Conservation (phyloP, 2,888 invertebrate genomes). For the Leistus spinibarbis region DNA sequence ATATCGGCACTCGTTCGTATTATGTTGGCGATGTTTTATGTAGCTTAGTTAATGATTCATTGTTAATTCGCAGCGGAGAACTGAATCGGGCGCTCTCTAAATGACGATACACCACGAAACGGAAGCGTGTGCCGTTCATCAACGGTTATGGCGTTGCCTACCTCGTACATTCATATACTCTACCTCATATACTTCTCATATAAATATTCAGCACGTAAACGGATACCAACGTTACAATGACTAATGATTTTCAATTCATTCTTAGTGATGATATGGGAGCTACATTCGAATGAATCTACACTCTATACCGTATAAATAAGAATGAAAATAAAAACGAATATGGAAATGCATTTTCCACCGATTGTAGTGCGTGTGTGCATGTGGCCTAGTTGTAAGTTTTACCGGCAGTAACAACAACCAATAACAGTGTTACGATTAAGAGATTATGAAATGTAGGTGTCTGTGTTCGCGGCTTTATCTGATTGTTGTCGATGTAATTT, state of each 20-base stretch:
- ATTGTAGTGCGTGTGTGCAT: constrained; percentile 25
- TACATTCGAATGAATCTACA: constrained; percentile 13
- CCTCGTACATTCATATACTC: constrained; percentile 7
- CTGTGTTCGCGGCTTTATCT: constrained; percentile 38
- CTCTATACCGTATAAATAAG: too few relatives aligned
- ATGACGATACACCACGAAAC: constrained; percentile 18
- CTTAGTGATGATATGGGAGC: background rate
- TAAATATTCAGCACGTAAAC: constrained; percentile 30
- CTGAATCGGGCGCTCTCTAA: background rate
- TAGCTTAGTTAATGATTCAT: constrained; percentile 46
- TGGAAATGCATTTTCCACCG: too few relatives aligned
- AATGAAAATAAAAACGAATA: too few relatives aligned
- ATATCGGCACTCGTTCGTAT: background rate
- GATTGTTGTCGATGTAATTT: constrained; percentile 42
- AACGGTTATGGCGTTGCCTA: constrained; percentile 13
- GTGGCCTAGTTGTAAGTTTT: constrained; percentile 19
- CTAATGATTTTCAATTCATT: constrained; percentile 12
- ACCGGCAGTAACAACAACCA: constrained; percentile 13
- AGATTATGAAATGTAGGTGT: constrained; percentile 38
- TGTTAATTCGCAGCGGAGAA: constrained; percentile 42
- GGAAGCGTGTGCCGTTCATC: constrained; percentile 21
- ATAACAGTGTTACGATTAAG: constrained; percentile 37
- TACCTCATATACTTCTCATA: constrained; percentile 6
- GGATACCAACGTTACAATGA: constrained; percentile 18
- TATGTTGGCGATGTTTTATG: constrained; percentile 42